Evolutionary conservation across 2,113 vertebrate species (phyloP).

Genomic region (Ciconia boyciana): DNA sequence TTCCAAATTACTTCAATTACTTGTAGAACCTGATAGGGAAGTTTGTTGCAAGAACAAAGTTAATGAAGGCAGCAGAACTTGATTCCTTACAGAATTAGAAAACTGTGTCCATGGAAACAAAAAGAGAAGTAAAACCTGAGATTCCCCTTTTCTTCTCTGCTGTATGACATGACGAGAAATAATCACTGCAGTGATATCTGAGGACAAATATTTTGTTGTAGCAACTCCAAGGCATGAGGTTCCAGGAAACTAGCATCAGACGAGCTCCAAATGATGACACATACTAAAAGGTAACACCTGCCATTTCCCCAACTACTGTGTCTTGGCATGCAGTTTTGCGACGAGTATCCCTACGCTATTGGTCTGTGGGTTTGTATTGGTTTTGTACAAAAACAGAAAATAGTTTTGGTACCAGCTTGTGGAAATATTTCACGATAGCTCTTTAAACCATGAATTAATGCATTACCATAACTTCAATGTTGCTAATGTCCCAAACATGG

Average conservation of each 20-base stretch:
- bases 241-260: constrained; percentile 23
- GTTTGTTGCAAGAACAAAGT: constrained; percentile 62
- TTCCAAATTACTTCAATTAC: constrained; percentile 57
- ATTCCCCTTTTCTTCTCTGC: constrained; percentile 50
- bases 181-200: constrained; percentile 47
- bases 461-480: background rate
- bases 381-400: background rate
- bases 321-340: background rate
- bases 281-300: background rate
- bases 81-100: constrained; percentile 69
- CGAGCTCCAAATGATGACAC: background rate
- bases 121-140: constrained; percentile 64
- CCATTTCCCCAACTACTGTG: background rate
- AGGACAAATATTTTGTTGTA: constrained; percentile 53
- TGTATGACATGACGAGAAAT: constrained; percentile 32
- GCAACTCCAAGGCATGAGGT: constrained; percentile 26
- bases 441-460: background rate
- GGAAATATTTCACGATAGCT: background rate
- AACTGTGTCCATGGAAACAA: constrained; percentile 80
- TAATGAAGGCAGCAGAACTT: constrained; percentile 71
- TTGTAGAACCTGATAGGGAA: constrained; percentile 56
- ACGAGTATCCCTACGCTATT: background rate
- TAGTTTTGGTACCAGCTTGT: background rate
- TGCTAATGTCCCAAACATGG: background rate
- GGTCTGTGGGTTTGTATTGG: background rate